These are phyloP conservation scores for Paragorgia papillata DNA, from an alignment of 92 coral and sea anemone genomes.

Conservation along the genomic window DNA sequence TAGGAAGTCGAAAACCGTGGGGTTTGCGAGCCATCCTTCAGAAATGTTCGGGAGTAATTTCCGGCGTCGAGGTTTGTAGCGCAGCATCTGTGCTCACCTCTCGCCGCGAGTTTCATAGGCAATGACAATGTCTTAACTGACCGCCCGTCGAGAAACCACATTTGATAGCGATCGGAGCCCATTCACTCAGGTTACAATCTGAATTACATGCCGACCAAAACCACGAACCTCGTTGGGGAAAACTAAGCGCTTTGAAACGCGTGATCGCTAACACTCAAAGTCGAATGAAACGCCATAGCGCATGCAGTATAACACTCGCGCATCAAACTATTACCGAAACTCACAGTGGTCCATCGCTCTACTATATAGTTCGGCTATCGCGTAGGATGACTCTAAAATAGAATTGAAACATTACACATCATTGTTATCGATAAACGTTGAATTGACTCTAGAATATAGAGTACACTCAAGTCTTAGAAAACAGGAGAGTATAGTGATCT, in stretches of 20 bases:
- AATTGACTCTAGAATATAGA: too few relatives aligned
- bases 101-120: conserved; percentile 1
- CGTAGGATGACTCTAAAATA: too few relatives aligned
- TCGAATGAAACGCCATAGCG: neutral
- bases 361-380: neutral
- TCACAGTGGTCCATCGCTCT: neutral
- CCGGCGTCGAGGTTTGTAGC: conserved; percentile 8
- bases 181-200: conserved; percentile 38
- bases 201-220: conserved; percentile 5
- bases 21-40: conserved; percentile 5
- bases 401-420: too few relatives aligned
- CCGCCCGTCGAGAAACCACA: conserved; percentile 38
- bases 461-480: too few relatives aligned
- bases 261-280: neutral
- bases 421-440: too few relatives aligned
- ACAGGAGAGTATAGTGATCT: too few relatives aligned
- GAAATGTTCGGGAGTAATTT: conserved; percentile 24
- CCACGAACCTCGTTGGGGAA: neutral
- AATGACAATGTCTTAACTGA: conserved; percentile 38
- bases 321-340: too few relatives aligned
- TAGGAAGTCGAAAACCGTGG: neutral
- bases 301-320: neutral
- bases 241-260: neutral
- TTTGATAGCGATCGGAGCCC: conserved; percentile 33
- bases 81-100: conserved; percentile 21